Conservation (phyloP, 64 coral and sea anemone genomes). For the Exaiptasia diaphana region DNA sequence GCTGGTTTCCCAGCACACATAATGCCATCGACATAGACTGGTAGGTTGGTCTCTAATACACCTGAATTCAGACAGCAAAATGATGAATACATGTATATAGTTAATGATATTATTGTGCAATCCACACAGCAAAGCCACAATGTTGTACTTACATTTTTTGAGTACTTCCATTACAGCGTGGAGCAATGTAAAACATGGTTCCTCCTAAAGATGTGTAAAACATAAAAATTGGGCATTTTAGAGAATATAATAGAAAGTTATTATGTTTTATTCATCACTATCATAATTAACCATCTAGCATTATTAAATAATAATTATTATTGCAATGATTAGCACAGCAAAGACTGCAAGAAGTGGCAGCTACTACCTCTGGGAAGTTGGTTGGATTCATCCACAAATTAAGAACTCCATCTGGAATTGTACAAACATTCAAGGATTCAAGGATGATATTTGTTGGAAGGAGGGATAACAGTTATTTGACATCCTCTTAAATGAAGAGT, state of each 20-base stretch:
- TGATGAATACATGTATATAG: no score
- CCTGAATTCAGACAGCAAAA: constrained; percentile 5
- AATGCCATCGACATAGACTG: constrained; percentile 77
- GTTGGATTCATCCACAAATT: constrained; percentile 55
- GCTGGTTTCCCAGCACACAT: constrained; percentile 83
- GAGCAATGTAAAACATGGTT: constrained; percentile 50
- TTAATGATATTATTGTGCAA: no score
- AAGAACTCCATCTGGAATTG: constrained; percentile 58
- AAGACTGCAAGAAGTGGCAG: not conserved
- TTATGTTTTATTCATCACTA: no score
- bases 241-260: no score
- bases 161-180: constrained; percentile 51
- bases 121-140: not conserved
- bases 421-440: no score
- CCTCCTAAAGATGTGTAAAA: constrained; percentile 50
- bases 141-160: constrained; percentile 45
- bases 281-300: no score
- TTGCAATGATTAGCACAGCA: no score
- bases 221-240: no score
- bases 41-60: constrained; percentile 49
- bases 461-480: no score
- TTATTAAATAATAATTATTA: no score
- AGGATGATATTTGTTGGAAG: no score
- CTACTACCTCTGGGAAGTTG: constrained; percentile 61
- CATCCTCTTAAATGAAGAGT: no score